Percentiles rank a stretch among this genome's conserved stretches.
Evolutionary conservation across 2,113 vertebrate species (phyloP).

Genomic region (Malurus alboscapulatus): DNA sequence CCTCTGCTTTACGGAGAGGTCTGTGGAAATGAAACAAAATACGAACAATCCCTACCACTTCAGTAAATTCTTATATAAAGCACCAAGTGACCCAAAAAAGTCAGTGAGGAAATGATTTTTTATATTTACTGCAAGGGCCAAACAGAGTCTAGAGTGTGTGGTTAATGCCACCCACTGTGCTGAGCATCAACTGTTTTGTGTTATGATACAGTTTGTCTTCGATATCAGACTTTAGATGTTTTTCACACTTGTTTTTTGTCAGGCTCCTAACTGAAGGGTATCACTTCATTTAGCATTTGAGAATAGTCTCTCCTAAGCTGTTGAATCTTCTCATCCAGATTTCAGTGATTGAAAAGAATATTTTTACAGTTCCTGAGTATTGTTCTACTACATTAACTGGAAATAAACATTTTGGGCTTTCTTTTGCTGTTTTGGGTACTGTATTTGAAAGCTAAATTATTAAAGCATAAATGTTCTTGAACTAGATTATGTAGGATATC

Average conservation of each 20-base stretch:
- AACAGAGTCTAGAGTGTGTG: background rate
- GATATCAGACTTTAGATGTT: background rate
- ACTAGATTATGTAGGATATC: background rate
- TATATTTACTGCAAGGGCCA: background rate
- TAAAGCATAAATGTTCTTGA: background rate
- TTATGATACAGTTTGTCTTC: background rate
- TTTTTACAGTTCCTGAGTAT: background rate
- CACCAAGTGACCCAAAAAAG: background rate
- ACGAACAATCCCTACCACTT: background rate
- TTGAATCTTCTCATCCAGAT: background rate
- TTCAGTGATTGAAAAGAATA: background rate
- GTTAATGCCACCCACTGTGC: background rate
- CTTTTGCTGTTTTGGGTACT: background rate
- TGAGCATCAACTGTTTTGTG: background rate
- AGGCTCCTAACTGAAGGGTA: background rate
- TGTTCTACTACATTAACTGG: background rate
- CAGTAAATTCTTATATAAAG: background rate
- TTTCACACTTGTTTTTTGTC: background rate
- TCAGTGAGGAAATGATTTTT: background rate
- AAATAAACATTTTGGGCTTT: background rate
- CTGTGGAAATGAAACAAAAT: slow-evolving; percentile 6
- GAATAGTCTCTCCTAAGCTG: background rate
- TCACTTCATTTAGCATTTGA: background rate
- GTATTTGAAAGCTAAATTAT: background rate
- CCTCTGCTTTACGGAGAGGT: background rate